Percentiles rank a stretch among this genome's conserved stretches.
Evolutionary conservation across 2,888 invertebrate species (phyloP).

Genomic region (Thymelicus lineola): DNA sequence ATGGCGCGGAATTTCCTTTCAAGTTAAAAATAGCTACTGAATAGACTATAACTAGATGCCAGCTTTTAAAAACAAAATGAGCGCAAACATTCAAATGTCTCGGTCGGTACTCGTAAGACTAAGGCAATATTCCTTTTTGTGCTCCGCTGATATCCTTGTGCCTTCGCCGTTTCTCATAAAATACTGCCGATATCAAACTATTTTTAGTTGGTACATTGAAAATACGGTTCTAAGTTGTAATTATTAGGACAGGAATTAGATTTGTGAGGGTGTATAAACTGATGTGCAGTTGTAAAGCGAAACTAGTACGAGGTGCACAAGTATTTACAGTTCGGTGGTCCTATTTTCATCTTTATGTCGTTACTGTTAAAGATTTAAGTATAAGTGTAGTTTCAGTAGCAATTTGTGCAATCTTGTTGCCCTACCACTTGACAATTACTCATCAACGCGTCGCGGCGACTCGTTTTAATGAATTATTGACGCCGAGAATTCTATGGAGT

Average conservation of each 20-base stretch:
- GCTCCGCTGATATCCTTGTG: constrained; percentile 22
- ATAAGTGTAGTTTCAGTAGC: not conserved
- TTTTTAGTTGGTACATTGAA: constrained; percentile 45
- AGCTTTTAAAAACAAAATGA: constrained; percentile 54
- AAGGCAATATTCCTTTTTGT: constrained; percentile 19
- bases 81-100: constrained; percentile 69
- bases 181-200: constrained; percentile 42
- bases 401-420: constrained; percentile 42
- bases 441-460: constrained; percentile 52
- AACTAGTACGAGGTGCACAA: constrained; percentile 46
- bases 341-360: constrained; percentile 43
- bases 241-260: constrained; percentile 66
- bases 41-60: constrained; percentile 54
- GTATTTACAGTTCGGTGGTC: constrained; percentile 7
- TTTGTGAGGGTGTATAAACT: constrained; percentile 54
- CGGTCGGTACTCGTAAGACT: constrained; percentile 37
- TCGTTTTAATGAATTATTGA: constrained; percentile 56
- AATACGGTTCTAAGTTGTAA: constrained; percentile 56
- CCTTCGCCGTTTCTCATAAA: constrained; percentile 50
- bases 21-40: constrained; percentile 65
- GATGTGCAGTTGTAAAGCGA: constrained; percentile 47
- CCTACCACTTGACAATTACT: constrained; percentile 56
- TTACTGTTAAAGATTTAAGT: constrained; percentile 28
- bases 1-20: constrained; percentile 41
- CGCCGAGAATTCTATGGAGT: constrained; percentile 52